A percentile compares a stretch with the other conserved stretches of the same genome.
Conservation (phyloP, 1,140 invertebrate genomes). For the Bombus superbus region DNA sequence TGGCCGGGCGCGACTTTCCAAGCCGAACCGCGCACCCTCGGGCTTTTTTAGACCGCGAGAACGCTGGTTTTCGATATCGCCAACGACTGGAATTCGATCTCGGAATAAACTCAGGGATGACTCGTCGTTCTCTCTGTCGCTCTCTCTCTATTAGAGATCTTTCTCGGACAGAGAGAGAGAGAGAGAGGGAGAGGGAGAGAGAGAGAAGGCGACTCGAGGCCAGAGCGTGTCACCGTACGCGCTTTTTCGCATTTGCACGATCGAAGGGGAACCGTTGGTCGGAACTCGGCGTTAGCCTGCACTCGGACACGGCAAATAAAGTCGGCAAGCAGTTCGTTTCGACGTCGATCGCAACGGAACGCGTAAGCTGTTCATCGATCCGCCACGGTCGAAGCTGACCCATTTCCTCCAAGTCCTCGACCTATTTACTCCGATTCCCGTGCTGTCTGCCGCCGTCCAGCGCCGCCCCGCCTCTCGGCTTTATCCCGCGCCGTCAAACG, state of each 20-base stretch:
- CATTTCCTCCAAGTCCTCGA: constrained; percentile 59
- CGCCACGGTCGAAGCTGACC: constrained; percentile 47
- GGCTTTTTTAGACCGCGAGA: constrained; percentile 1
- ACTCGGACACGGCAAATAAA: not conserved
- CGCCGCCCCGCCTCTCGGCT: not conserved
- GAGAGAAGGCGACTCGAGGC: not conserved
- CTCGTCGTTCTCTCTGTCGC: too few species aligned
- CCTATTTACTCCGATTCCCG: constrained; percentile 56
- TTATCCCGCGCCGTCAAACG: not conserved
- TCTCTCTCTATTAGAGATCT: too few species aligned
- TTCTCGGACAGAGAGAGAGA: too few species aligned
- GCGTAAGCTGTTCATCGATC: constrained; percentile 44
- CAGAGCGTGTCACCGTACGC: not conserved
- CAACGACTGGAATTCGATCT: not conserved
- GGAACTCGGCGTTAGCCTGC: not conserved
- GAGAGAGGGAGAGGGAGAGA: not conserved
- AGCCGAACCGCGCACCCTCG: not conserved
- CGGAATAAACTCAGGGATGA: not conserved
- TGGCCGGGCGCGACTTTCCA: not conserved
- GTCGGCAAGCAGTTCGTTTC: not conserved
- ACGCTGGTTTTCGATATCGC: not conserved
- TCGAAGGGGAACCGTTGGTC: not conserved
- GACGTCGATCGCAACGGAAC: constrained; percentile 23
- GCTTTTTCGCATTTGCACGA: too few species aligned
- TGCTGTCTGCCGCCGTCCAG: not conserved